Base-by-base conservation (phyloP, 2,797 vertebrate species). In the Simalia tracyae region DNA sequence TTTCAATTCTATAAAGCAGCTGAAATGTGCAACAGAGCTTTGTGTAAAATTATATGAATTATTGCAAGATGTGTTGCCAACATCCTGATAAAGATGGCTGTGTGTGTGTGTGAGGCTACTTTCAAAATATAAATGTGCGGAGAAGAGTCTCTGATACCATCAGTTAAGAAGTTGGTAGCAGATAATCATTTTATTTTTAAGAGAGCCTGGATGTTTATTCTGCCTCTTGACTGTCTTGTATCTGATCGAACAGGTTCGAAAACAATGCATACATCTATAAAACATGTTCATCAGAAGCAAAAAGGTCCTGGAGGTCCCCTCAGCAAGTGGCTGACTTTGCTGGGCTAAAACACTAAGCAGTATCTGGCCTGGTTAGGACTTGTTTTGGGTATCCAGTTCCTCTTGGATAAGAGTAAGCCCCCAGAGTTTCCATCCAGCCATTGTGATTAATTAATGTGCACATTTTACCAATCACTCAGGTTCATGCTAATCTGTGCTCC, bases 111-210 rank as follows among this genome's bases (percentile, higher is more conserved):
- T 42, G 54, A 42, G 84, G 31, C 15, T 42, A 14, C n/a, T 94
- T 84, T 31, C 28, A 63, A 93, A 95, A 91, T 87, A 86, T 84
- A 92, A 93, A 93, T 93, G 42, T 88, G 36, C 89, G 93, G 90
- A 86, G 72, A 8, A 5, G 1, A 46, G 14, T 63, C 14, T 5
- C 3, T 2, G 12, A 8, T 24, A 54, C n/a, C 19, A 42, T 31
- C 88, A 76, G 2, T 59, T 81, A 60, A 81, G n/a, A 50, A 50
- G 19, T 28, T 24, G 57, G 17, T 36, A 12, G 10, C 8, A 46
- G 57, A 19, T 36, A 42, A 46, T 28, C 26, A 50, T n/a, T 54
- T 3, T 54, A 54, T 56, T 57, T 61, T 61, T 61, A 61, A 61
- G 60, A 19, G 60, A 61, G 60, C 1, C 60, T 22, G 60, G 5